These are phyloP conservation scores for Drosophila funebris DNA, from an alignment of 1,140 invertebrate species.

Conservation along the genomic window DNA sequence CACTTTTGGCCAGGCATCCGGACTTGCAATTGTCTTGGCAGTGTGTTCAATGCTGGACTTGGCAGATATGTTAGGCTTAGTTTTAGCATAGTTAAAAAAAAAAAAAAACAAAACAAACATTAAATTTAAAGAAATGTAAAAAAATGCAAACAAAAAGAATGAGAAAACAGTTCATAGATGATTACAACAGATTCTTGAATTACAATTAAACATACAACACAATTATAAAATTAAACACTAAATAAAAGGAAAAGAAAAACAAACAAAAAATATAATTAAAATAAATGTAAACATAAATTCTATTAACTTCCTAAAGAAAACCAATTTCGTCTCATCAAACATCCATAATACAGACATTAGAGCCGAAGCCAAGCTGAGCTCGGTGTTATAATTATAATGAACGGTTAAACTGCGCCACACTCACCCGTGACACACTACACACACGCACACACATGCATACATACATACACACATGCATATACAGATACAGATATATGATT, in stretches of 20 bases:
- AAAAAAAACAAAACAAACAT: slow-evolving; percentile 29
- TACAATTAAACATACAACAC: slow-evolving; percentile 51
- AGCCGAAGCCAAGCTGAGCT: slow-evolving; percentile 26
- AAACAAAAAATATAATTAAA: slow-evolving; percentile 24
- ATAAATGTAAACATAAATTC: slow-evolving; percentile 11
- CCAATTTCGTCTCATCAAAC: not conserved
- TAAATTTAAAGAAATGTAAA: slow-evolving; percentile 52
- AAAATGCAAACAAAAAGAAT: slow-evolving; percentile 26
- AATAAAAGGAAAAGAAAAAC: slow-evolving; percentile 45
- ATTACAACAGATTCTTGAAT: slow-evolving; percentile 57
- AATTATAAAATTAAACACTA: slow-evolving; percentile 36
- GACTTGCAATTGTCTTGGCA: slow-evolving; percentile 18
- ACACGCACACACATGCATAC: not conserved
- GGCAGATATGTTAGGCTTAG: slow-evolving; percentile 60
- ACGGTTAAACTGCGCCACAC: slow-evolving; percentile 5
- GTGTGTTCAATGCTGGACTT: slow-evolving; percentile 46
- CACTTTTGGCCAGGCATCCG: slow-evolving; percentile 22
- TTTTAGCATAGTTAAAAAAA: slow-evolving; percentile 62
- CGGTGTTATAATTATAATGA: slow-evolving; percentile 29
- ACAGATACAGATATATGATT: slow-evolving; percentile 11
- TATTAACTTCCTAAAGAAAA: slow-evolving; percentile 16
- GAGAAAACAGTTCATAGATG: slow-evolving; percentile 43
- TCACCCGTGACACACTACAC: not conserved
- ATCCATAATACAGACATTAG: slow-evolving; percentile 1
- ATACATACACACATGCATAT: not conserved